A percentile compares a stretch with the other conserved stretches of the same genome.
phyloP scores from a whole-genome alignment of 2,888 invertebrate genomes.

The Stratiomys singularior region DNA sequence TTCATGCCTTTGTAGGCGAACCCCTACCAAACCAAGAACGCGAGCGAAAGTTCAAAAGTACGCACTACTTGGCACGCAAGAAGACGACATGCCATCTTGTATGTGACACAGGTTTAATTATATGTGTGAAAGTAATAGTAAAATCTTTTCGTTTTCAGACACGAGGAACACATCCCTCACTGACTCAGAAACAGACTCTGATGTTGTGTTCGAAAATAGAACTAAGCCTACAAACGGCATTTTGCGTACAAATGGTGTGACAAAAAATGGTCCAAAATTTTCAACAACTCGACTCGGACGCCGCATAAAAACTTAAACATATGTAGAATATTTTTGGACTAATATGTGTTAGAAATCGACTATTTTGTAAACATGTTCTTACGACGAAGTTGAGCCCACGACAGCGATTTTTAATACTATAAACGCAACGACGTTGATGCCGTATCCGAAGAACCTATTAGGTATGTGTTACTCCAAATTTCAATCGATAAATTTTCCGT shows the following conservation, averaged over 20 bases:
- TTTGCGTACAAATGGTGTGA: conserved; percentile 56
- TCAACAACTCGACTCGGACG: conserved; percentile 62
- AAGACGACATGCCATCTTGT: conserved; percentile 70
- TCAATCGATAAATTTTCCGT: background rate
- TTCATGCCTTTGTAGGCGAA: conserved; percentile 71
- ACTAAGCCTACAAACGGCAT: conserved; percentile 58
- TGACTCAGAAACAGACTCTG: conserved; percentile 86
- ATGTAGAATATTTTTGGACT: background rate
- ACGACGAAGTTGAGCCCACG: background rate
- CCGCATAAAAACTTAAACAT: conserved; percentile 62
- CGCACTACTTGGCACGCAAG: conserved; percentile 76
- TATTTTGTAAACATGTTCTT: conserved; percentile 16
- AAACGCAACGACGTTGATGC: background rate
- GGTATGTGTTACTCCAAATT: conserved; percentile 3
- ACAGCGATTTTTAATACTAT: background rate
- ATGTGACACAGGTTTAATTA: conserved; percentile 51
- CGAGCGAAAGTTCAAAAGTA: conserved; percentile 74
- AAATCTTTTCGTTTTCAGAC: conserved; percentile 56
- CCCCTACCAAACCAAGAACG: conserved; percentile 66
- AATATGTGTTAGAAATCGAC: background rate
- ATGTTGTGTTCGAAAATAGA: conserved; percentile 82
- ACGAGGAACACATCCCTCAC: conserved; percentile 69
- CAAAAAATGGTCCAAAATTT: conserved; percentile 59
- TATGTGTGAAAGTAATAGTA: background rate
- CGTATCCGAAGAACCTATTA: background rate